Evolutionary conservation across 1,140 invertebrate species (phyloP).

Genomic region (Brachionus koreanus): DNA sequence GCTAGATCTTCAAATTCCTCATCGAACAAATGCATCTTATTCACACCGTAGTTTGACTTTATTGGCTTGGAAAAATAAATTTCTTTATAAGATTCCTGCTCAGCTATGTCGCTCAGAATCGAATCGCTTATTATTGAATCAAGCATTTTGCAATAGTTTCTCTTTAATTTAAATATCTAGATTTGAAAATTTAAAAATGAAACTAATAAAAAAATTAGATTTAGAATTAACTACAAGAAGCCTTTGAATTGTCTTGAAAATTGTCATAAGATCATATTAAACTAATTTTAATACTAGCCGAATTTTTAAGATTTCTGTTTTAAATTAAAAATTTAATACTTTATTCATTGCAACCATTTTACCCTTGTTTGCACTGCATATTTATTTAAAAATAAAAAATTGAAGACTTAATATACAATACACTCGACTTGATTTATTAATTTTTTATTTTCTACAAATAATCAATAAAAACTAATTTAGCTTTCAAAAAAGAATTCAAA

Average conservation of each 20-base stretch:
- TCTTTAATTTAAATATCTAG: not conserved
- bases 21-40: not conserved
- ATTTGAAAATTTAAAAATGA: not conserved
- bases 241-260: not conserved
- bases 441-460: not conserved
- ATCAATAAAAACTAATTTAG: not conserved
- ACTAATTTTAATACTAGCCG: not conserved
- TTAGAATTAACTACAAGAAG: not conserved
- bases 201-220: not conserved
- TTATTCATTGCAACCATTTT: not conserved
- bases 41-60: not conserved
- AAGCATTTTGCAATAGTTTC: not conserved
- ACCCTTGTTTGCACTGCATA: not conserved
- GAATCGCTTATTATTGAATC: not conserved
- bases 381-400: not conserved
- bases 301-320: not conserved
- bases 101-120: not conserved
- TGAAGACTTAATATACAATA: not conserved
- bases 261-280: not conserved
- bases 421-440: not conserved
- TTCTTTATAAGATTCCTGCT: not conserved
- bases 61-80: not conserved
- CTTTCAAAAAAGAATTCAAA: not conserved
- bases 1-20: not conserved
- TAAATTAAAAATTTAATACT: not conserved